Evolutionary conservation across 23 tunicate species (phyloP).

Genomic region (Aplidium turbinatum): DNA sequence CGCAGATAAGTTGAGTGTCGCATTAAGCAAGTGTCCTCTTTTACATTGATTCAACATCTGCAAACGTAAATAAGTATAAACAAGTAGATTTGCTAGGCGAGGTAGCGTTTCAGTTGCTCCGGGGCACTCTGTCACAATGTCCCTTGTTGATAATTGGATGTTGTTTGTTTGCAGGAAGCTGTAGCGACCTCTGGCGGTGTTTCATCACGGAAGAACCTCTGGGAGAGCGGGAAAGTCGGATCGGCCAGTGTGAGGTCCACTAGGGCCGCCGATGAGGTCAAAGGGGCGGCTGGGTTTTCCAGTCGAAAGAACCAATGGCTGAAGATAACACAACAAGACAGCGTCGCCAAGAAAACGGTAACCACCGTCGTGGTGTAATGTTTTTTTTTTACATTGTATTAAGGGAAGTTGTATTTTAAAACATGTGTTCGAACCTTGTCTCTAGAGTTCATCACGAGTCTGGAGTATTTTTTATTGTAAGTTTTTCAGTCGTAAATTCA

Average conservation of each 20-base stretch:
- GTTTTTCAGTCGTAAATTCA: too few species aligned
- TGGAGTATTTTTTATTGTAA: not conserved
- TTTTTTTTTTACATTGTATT: not conserved
- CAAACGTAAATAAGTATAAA: too few species aligned
- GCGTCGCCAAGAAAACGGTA: constrained; percentile 53
- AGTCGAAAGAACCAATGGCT: constrained; percentile 77
- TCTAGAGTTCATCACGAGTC: not conserved
- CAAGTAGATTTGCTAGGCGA: too few species aligned
- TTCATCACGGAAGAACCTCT: constrained; percentile 75
- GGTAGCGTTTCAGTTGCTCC: too few species aligned
- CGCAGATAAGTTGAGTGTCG: too few species aligned
- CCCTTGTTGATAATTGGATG: too few species aligned
- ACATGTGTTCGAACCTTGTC: too few species aligned
- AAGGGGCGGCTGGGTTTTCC: constrained; percentile 67
- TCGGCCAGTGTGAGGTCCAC: constrained; percentile 9
- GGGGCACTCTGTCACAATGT: too few species aligned
- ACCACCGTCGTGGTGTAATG: too few species aligned
- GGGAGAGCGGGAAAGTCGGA: constrained; percentile 80
- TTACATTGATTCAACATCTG: too few species aligned
- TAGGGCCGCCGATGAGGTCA: constrained; percentile 48
- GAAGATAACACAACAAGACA: constrained; percentile 49
- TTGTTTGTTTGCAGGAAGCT: constrained; percentile 35
- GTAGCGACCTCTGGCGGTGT: constrained; percentile 47
- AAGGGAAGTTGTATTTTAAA: not conserved
- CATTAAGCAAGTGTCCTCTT: too few species aligned